These are phyloP conservation scores for Sciurus carolinensis DNA, from an alignment of 2,797 vertebrate genomes.

Conservation along the genomic window DNA sequence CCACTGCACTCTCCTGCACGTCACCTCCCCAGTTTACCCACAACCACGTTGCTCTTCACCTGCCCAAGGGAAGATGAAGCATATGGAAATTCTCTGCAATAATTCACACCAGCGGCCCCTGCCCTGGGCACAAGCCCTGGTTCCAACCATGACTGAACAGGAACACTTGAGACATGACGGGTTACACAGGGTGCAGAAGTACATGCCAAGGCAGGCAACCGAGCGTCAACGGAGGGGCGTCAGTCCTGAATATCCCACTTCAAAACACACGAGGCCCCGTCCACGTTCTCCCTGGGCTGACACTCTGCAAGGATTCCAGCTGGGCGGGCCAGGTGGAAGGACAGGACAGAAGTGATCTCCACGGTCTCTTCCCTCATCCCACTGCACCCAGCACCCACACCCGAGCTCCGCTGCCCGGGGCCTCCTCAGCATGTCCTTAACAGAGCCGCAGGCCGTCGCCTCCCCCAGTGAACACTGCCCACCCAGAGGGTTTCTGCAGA, in stretches of 20 bases:
- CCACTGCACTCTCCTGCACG: background rate
- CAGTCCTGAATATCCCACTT: background rate
- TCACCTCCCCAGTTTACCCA: background rate
- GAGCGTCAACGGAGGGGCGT: background rate
- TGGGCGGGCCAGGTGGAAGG: background rate
- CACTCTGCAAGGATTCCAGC: background rate
- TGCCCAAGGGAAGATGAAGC: background rate
- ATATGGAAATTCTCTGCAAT: background rate
- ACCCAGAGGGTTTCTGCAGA: background rate
- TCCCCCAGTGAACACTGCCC: background rate
- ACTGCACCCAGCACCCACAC: fast-evolving
- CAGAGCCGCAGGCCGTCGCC: background rate
- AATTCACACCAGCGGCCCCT: background rate
- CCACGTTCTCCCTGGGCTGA: background rate
- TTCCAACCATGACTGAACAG: background rate
- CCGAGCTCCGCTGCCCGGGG: background rate
- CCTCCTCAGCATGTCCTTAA: background rate
- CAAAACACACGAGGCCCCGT: background rate
- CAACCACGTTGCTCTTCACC: background rate
- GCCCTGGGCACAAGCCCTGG: background rate
- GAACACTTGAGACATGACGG: background rate
- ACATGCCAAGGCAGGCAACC: background rate
- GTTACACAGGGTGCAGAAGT: fast-evolving
- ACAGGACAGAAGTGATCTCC: background rate
- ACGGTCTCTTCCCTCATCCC: background rate